Base-by-base conservation (phyloP, 2,113 vertebrate species). In the Brachionichthys hirsutus region DNA sequence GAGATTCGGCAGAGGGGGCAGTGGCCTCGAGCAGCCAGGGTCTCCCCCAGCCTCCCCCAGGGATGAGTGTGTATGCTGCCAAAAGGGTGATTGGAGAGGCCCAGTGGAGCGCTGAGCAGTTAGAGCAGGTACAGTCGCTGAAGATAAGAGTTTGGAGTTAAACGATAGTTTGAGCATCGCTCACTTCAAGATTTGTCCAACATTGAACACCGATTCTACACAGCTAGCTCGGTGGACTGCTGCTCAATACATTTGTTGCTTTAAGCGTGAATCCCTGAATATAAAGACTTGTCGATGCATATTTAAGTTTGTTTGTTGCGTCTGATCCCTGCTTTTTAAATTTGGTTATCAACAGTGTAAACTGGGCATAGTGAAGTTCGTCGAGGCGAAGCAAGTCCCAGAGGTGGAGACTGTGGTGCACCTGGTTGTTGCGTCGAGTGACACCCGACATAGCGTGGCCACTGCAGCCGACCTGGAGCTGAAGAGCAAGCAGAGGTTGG, bases 391-490 rank as follows among this genome's bases (percentile, higher is more conserved):
- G 65, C 94, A 98, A 84, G 95, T 99, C 40, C 94, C 95, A 2
- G 97, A 99, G 73, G 92, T 97, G 16, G 97, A 99, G 86, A 93
- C 94, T 1, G 93, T 99, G 71, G 90, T 98, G 75, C 97, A 98
- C 80, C 84, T 98, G 78, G 95, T 98, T 54, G 92, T 98, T 52
- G 97, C 97, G 2, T 98, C 97, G 38, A 99, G 97, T 46, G 97
- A 99, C 83, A 98, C 97, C 2, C 89, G 96, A 48, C 97, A 99
- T 74, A 93, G 95, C 11, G 97, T 99, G 40, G 97, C 97, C 18
- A 98, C 97, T 0, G 97, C 97, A 7, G 97, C 97, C 14, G 97
- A 99, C 74, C 92, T 98, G 71, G 96, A 99, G 67, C 80, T 99
- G 45, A 98, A 94, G 81, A 98, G 97, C 91, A 98, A 96, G 71